A percentile compares a stretch with the other conserved stretches of the same genome.
These are phyloP conservation scores for Beris chalybata DNA, from an alignment of 2,888 invertebrate species.

Conservation along the genomic window DNA sequence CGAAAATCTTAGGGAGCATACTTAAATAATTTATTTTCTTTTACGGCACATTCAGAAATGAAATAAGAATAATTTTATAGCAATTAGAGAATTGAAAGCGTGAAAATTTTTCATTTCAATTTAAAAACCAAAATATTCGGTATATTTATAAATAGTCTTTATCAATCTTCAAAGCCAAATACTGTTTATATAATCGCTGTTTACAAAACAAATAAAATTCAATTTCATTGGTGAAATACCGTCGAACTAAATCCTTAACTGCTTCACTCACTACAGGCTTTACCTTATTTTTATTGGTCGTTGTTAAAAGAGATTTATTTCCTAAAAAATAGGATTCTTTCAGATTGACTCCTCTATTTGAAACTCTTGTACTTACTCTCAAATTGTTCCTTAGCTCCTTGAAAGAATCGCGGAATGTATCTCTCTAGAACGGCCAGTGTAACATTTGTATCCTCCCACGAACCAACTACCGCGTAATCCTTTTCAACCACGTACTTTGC, in stretches of 20 bases:
- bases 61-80: too few species aligned
- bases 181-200: slow-evolving; percentile 77
- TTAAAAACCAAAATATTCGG: neutral
- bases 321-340: slow-evolving; percentile 42
- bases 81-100: too few species aligned
- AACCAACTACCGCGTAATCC: slow-evolving; percentile 85
- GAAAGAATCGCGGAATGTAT: slow-evolving; percentile 81
- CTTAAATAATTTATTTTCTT: too few species aligned
- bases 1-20: too few species aligned
- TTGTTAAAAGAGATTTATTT: slow-evolving; percentile 51
- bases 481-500: slow-evolving; percentile 83
- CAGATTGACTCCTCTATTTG: neutral
- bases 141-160: neutral
- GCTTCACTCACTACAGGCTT: slow-evolving; percentile 82
- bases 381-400: slow-evolving; percentile 73
- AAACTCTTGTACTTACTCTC: slow-evolving; percentile 63
- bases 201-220: slow-evolving; percentile 89
- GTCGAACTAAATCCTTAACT: slow-evolving; percentile 79
- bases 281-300: slow-evolving; percentile 79
- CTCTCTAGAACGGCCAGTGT: slow-evolving; percentile 80
- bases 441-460: slow-evolving; percentile 83
- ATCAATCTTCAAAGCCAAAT: slow-evolving; percentile 45
- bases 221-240: slow-evolving; percentile 84
- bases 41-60: too few species aligned
- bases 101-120: neutral